Evolutionary conservation across 2,113 vertebrate genomes (phyloP).

Genomic region (Montifringilla adamsi): DNA sequence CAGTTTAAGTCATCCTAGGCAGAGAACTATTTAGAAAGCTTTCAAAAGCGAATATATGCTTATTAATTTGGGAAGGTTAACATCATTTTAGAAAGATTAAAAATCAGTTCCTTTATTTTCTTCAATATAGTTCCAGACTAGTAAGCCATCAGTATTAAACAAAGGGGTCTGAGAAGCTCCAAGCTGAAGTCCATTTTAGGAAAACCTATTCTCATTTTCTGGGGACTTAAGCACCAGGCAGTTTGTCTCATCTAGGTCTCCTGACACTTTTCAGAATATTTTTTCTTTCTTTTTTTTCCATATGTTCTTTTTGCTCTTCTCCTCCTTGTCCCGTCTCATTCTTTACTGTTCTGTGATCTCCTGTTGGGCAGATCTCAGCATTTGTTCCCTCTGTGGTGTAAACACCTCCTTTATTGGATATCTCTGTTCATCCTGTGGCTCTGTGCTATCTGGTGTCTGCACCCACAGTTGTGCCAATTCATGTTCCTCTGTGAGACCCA

Average conservation of each 20-base stretch:
- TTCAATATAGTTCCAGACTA: not conserved
- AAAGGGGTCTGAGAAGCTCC: not conserved
- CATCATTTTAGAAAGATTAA: not conserved
- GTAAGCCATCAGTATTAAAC: not conserved
- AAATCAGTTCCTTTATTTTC: not conserved
- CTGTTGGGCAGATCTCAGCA: not conserved
- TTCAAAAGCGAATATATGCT: not conserved
- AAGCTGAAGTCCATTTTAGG: not conserved
- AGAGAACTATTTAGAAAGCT: not conserved
- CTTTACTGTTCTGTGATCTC: not conserved
- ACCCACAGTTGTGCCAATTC: not conserved
- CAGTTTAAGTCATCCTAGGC: not conserved
- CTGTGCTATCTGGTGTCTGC: not conserved
- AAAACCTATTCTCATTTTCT: not conserved
- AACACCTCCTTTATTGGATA: not conserved
- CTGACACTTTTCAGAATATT: not conserved
- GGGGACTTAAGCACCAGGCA: not conserved
- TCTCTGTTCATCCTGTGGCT: not conserved
- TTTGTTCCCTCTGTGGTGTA: not conserved
- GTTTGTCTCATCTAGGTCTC: not conserved
- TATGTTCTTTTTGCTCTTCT: not conserved
- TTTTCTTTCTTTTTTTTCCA: not conserved
- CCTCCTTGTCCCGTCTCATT: not conserved
- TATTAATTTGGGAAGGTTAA: not conserved
- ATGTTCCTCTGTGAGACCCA: accelerated